Base-by-base conservation (phyloP, 2,113 vertebrate species). In the Silurus asotus region DNA sequence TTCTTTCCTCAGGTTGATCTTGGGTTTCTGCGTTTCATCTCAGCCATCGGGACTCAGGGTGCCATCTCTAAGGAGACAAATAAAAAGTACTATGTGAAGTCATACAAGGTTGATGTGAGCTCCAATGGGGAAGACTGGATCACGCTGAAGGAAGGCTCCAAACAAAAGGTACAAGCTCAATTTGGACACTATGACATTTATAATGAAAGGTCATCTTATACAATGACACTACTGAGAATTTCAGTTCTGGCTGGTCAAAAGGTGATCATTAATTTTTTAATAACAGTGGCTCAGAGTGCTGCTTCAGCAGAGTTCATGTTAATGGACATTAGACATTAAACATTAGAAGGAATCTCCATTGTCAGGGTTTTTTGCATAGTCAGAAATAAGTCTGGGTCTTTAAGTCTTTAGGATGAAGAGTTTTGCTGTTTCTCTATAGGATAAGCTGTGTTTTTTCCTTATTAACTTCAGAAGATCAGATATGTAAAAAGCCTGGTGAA, bases 121-220 rank as follows among this genome's bases (percentile, higher is more conserved):
- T 98, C 97, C 65, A 99, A 98, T 0, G 98, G 98, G 76, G 97
- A 99, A 86, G 98, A 99, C 93, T 99, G 98, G 98, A 97, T 99
- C 93, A 97, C 97, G 25, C 89, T 99, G 87, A 99, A 98, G 91
- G 98, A 99, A 84, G 97, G 96, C 90, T 96, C 95, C 84, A 99
- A 97, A 81, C 95, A 97, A 91, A 95, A 97, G 86, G 98, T 98
- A 87, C 1, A 1, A 86, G 10, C 15, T 28, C 37, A 28, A 48
- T 61, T 6, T 23, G 8, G 8, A 59, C 4, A 17, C 62, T 49
- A 37, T 37, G 13, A 45, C 11, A 19, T 8, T 79, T 14, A 69
- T 62, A 0, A 2, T 55, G n/a, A 20, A 56, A 45, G 19, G 2
- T 49, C 19, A 23, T 75, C 0, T 19, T 25, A 25, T 28, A 25